Evolutionary conservation across 2,888 invertebrate species (phyloP).

Genomic region (Argyra leucocephala): DNA sequence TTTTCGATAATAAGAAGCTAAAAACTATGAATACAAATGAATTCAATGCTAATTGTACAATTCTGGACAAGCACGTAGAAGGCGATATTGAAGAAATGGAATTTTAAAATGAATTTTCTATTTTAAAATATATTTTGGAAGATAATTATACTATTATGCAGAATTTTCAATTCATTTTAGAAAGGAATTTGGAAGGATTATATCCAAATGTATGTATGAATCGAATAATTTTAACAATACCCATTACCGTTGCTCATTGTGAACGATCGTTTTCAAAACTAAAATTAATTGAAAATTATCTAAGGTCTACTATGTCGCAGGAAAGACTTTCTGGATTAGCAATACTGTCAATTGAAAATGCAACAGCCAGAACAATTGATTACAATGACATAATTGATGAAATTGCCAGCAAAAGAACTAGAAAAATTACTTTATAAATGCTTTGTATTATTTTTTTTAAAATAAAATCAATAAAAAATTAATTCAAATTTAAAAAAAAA

Average conservation of each 20-base stretch:
- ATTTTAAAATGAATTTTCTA: too few relatives aligned
- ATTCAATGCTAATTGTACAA: too few relatives aligned
- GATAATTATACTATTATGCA: slow-evolving; percentile 6
- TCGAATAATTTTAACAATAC: slow-evolving; percentile 11
- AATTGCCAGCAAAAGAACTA: slow-evolving; percentile 1
- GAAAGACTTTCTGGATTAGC: slow-evolving; percentile 4
- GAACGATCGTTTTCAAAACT: too few relatives aligned
- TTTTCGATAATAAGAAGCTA: too few relatives aligned
- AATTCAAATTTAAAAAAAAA: slow-evolving; percentile 7
- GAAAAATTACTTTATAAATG: background rate
- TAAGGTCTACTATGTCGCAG: slow-evolving; percentile 2
- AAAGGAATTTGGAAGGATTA: too few relatives aligned
- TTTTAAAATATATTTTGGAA: slow-evolving; percentile 7
- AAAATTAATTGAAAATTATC: slow-evolving; percentile 1
- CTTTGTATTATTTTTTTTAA: background rate
- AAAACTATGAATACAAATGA: too few relatives aligned
- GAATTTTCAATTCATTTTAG: slow-evolving; percentile 5
- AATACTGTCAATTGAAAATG: slow-evolving; percentile 6
- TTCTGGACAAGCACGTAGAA: background rate
- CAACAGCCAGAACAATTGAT: slow-evolving; percentile 6
- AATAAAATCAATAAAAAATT: background rate
- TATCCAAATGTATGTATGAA: background rate
- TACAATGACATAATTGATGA: slow-evolving; percentile 1
- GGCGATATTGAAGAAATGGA: background rate
- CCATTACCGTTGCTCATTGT: slow-evolving; percentile 7